These are phyloP conservation scores for Pseudomyrmex gracilis DNA, from an alignment of 1,140 invertebrate species.

Conservation along the genomic window DNA sequence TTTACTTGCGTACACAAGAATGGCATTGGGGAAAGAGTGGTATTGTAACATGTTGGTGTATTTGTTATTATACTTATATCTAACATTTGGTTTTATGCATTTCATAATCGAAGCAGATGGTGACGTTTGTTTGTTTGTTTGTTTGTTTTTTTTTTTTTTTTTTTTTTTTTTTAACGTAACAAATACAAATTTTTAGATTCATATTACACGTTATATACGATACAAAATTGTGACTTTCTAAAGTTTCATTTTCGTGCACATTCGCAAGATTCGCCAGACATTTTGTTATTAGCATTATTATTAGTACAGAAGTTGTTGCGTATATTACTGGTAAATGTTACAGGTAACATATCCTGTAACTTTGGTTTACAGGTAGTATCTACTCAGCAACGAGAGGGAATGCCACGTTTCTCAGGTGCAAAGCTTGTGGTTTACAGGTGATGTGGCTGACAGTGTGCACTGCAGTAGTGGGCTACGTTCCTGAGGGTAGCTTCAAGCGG, in stretches of 20 bases:
- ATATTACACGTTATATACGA: background rate
- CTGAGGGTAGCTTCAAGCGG: slow-evolving; percentile 91
- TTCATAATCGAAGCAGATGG: no score
- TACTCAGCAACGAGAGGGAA: slow-evolving; percentile 70
- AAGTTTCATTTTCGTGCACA: background rate
- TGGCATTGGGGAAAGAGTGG: no score
- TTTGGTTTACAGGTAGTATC: slow-evolving; percentile 73
- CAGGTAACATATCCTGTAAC: slow-evolving; percentile 75
- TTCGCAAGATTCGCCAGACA: background rate
- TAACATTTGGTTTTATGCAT: no score
- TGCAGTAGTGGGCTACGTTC: slow-evolving; percentile 93
- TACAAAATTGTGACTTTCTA: background rate
- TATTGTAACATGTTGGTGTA: no score
- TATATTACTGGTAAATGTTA: slow-evolving; percentile 66
- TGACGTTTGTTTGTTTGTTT: no score
- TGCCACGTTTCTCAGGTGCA: slow-evolving; percentile 68
- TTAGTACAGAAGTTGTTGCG: slow-evolving; percentile 49
- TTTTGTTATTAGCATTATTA: slow-evolving; percentile 39
- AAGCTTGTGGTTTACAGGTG: slow-evolving; percentile 87
- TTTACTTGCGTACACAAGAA: no score
- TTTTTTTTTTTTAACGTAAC: no score
- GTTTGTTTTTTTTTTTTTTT: no score
- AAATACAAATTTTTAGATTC: background rate
- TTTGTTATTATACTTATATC: no score
- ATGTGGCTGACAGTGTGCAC: slow-evolving; percentile 94